Evolutionary conservation across 2,797 vertebrate species (phyloP), one percentile per base, ranked within the genome.

Genomic region (Epinephelus malabaricus): DNA sequence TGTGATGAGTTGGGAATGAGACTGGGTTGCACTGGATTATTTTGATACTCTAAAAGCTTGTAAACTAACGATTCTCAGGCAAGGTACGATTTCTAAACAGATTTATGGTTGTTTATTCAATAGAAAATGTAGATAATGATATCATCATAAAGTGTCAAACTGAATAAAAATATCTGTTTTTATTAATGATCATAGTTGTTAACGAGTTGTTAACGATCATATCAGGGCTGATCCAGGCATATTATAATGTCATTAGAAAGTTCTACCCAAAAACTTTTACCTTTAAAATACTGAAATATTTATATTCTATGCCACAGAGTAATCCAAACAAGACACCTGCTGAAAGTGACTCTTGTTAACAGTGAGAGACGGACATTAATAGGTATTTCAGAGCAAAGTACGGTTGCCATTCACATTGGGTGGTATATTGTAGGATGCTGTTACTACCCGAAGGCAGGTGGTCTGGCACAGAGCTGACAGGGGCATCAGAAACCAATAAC

Each of bases 401-500:
- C 27, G 30, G 53, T 77, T 71, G 62, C 71, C 62, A 54, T 70
- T 64, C 78, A 77, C 73, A 80, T 25, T 77, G 78, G 71, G 71
- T 79, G 73, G 77, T 73, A 73, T 64, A 85, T 86, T 81, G 83
- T 86, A 77, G 70, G 73, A 85, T 84, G 86, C 18, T 73, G 69
- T 85, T 84, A 69, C 66, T 56, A 82, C 71, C 83, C 78, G 34
- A 67, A 77, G 90, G 89, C 94, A 96, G 92, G 95, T 95, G 95
- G 96, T 95, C 94, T 97, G 96, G 95, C 95, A 94, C 81, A 66
- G 83, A 84, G 85, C 86, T 93, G 94, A 92, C 79, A 7, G 73
- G 89, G 86, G 93, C 95, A 96, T 95, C 95, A 97, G 95, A 96
- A 96, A 95, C 93, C 94, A 96, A 97, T 97, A 95, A 95, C 90